Evolutionary conservation across 92 coral and sea anemone genomes (phyloP).

Genomic region (Meandrina meandrites): DNA sequence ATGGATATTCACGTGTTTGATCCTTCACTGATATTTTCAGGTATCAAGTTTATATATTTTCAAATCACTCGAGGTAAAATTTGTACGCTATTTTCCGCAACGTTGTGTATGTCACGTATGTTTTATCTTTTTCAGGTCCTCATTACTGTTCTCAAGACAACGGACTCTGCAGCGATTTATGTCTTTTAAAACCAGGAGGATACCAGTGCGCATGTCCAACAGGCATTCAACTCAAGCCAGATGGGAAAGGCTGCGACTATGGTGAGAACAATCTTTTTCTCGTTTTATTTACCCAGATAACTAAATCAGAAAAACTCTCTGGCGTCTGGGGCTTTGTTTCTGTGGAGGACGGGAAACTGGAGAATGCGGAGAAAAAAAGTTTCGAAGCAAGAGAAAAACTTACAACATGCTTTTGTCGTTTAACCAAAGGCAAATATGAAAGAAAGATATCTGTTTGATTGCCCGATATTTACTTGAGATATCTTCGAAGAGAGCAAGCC

Average conservation of each 20-base stretch:
- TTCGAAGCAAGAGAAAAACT: too few species aligned
- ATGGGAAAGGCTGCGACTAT: constrained; percentile 31
- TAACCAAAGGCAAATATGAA: too few species aligned
- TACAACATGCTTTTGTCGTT: too few species aligned
- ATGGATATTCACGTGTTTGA: constrained; percentile 42
- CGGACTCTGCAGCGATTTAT: constrained; percentile 6
- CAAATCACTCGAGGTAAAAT: not conserved
- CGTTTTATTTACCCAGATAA: too few species aligned
- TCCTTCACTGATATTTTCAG: constrained; percentile 8
- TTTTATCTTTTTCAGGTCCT: not conserved
- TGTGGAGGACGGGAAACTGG: too few species aligned
- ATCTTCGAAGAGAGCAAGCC: too few species aligned
- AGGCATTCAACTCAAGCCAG: constrained; percentile 21
- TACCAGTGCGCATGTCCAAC: constrained; percentile 41
- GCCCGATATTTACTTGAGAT: too few species aligned
- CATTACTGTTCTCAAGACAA: constrained; percentile 9
- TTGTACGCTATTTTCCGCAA: not conserved
- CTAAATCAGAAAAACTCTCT: too few species aligned
- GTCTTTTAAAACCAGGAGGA: constrained; percentile 25
- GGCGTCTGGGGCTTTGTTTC: too few species aligned
- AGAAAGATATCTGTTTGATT: too few species aligned
- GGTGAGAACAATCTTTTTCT: constrained; percentile 7
- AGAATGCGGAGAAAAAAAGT: too few species aligned
- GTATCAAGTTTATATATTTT: not conserved
- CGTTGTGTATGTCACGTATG: not conserved